Evolutionary conservation across 2,797 vertebrate species (phyloP).

Genomic region (Catamblyrhynchus diadema): DNA sequence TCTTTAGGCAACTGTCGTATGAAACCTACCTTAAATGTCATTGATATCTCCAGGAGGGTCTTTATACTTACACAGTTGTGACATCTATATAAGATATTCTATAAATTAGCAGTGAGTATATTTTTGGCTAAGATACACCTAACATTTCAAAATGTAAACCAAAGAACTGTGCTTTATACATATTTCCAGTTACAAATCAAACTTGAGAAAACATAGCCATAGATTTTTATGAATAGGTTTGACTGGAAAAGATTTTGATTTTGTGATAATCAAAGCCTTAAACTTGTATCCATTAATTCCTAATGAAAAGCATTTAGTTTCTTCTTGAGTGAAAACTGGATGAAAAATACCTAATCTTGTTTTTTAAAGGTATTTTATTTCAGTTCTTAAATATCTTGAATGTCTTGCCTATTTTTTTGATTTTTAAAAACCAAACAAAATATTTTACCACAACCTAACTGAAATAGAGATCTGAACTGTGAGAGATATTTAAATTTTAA

Average conservation of each 20-base stretch:
- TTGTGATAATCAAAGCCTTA: neutral
- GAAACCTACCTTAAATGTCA: neutral
- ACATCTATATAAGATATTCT: neutral
- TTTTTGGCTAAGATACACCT: neutral
- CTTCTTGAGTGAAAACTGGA: neutral
- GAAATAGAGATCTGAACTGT: neutral
- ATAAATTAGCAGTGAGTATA: neutral
- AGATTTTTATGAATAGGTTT: neutral
- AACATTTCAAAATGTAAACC: neutral
- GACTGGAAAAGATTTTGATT: neutral
- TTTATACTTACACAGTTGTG: neutral
- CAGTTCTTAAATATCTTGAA: neutral
- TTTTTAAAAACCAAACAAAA: neutral
- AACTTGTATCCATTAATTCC: neutral
- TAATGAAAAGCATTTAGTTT: neutral
- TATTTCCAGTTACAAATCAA: neutral
- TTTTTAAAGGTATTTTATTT: neutral
- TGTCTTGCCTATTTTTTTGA: accelerated
- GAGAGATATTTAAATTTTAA: neutral
- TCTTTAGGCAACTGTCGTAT: neutral
- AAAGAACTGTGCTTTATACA: neutral
- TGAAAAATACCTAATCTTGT: neutral
- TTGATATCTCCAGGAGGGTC: neutral
- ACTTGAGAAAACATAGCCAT: neutral
- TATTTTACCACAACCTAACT: neutral